A percentile compares a stretch with the other conserved stretches of the same genome.
Conservation (phyloP, 2,113 vertebrate genomes). For the Brienomyrus brachyistius region DNA sequence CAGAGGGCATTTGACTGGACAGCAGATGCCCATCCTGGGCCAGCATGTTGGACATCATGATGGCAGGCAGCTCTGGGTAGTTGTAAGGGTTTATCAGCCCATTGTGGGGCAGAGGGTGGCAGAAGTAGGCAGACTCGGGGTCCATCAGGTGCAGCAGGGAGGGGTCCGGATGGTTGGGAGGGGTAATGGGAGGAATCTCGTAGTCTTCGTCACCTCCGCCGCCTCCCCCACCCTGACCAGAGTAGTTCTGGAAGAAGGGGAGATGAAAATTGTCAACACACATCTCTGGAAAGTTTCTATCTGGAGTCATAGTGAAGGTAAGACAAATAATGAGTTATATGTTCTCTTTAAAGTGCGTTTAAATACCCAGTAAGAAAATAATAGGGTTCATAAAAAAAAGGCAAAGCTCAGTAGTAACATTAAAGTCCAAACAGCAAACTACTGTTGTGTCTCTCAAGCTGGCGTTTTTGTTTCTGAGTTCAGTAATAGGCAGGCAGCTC, state of each 20-base stretch:
- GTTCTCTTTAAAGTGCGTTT: neutral
- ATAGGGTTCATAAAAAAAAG: neutral
- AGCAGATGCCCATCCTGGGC: slow-evolving; percentile 91
- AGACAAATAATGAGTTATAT: neutral
- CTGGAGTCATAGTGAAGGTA: neutral
- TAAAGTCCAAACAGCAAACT: neutral
- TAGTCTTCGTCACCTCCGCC: slow-evolving; percentile 81
- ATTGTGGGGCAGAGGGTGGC: slow-evolving; percentile 85
- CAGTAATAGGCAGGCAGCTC: neutral
- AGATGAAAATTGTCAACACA: neutral
- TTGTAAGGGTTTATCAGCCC: slow-evolving; percentile 91
- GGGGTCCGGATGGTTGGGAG: slow-evolving; percentile 89
- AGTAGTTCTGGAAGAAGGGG: slow-evolving; percentile 70
- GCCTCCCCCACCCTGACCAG: slow-evolving; percentile 64
- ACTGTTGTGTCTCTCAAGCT: neutral
- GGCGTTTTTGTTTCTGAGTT: neutral
- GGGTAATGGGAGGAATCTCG: slow-evolving; percentile 96
- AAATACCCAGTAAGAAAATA: neutral
- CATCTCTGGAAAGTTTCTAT: neutral
- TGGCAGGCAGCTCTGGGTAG: slow-evolving; percentile 92
- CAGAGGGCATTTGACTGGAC: slow-evolving; percentile 89
- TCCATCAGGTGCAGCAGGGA: slow-evolving; percentile 92
- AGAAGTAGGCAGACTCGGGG: slow-evolving; percentile 89
- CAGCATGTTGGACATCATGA: slow-evolving; percentile 98
- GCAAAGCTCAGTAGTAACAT: neutral